Base-by-base conservation (phyloP, 2,888 invertebrate genomes). In the Dusona sp. region DNA sequence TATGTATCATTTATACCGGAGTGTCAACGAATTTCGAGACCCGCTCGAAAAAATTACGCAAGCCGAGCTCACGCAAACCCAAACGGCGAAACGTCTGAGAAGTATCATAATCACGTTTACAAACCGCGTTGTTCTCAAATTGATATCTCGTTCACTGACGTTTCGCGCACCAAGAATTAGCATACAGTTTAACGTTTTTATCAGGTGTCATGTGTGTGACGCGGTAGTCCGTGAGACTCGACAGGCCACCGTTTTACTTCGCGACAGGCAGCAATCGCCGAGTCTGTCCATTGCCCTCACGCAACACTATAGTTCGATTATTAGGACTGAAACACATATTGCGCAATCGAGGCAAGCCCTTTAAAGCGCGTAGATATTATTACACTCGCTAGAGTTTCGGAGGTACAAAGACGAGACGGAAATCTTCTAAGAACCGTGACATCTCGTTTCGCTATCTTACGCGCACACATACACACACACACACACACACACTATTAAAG, bases 21-120 rank as follows among this genome's bases (percentile, higher is more conserved):
- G 64, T 67, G 75, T 80, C 80, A 68, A 75, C 80, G 79, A 29
- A 67, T 61, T 82, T 84, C 84, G 84, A 84, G 84, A 84, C 84
- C 84, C 68, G 86, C 86, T 84, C 86, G 84, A 79, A 77, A 51
- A 70, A 29, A 42, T 7, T 54, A 19, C n/a, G 64, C 45, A 25
- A 51, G 19, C 25, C 45, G 57, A 33, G 61, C 42, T 25, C 51
- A n/a, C 65, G 57, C 61, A 67, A 29, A n/a, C 48, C 42, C 36
- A 25, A 64, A 25, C 75, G 42, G 57, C 65, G 54, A 42, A 22
- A 79, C 42, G 45, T 13, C 29, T 64, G 42, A 64, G 45, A 57
- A 51, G 42, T n/a, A 38, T 36, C 70, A 42, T 16, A 48, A 29
- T 65, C 48, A 65, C 48, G 36, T n/a, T 36, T 57, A 38, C 42